These are phyloP conservation scores for Dolichomitus sp. DNA, from an alignment of 2,888 invertebrate genomes.

Conservation along the genomic window DNA sequence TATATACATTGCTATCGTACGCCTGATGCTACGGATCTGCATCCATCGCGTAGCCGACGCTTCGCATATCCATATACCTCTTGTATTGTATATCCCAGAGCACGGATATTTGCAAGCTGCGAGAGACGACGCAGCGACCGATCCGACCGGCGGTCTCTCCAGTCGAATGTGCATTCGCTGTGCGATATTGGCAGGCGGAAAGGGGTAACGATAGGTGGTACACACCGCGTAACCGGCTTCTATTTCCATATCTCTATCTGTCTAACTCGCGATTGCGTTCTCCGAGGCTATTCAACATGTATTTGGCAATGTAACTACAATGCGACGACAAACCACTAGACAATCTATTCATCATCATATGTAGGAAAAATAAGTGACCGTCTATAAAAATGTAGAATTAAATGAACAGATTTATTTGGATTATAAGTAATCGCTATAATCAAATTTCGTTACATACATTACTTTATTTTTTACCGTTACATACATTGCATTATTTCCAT, in stretches of 20 bases:
- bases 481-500: no score
- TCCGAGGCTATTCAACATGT: neutral
- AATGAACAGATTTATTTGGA: no score
- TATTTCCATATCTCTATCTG: slow-evolving; percentile 57
- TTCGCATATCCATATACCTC: slow-evolving; percentile 31
- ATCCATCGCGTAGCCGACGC: slow-evolving; percentile 48
- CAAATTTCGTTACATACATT: no score
- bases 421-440: no score
- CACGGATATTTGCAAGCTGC: slow-evolving; percentile 26
- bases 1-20: slow-evolving; percentile 29
- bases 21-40: slow-evolving; percentile 42
- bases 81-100: slow-evolving; percentile 4
- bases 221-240: slow-evolving; percentile 52
- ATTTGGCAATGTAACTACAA: neutral
- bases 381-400: no score
- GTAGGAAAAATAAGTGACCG: neutral
- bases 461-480: no score
- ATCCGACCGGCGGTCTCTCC: neutral
- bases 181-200: slow-evolving; percentile 43
- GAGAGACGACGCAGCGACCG: neutral
- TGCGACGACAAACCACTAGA: neutral
- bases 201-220: slow-evolving; percentile 36
- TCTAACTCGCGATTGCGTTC: neutral
- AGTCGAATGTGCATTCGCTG: slow-evolving; percentile 36
- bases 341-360: neutral